phyloP scores from a whole-genome alignment of 2,113 vertebrate species.

The Rhea americana region DNA sequence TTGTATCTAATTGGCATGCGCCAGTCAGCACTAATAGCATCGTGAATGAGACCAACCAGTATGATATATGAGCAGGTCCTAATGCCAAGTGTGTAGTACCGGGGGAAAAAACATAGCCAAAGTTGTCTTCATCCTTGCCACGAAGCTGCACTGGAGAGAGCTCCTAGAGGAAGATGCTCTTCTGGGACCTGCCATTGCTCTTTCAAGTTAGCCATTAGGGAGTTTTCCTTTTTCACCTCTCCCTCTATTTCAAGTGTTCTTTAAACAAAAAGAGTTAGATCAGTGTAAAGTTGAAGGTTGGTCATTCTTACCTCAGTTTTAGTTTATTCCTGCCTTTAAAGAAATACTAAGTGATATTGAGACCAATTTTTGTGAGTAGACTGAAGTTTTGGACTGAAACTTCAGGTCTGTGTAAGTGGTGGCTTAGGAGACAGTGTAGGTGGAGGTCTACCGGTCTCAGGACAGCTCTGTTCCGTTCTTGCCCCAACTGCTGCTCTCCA shows the following conservation, averaged over 20 bases:
- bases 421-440: neutral
- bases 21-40: neutral
- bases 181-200: neutral
- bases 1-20: neutral
- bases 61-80: neutral
- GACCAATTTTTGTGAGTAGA: neutral
- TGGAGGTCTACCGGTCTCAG: neutral
- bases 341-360: neutral
- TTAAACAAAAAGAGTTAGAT: neutral
- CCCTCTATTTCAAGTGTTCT: neutral
- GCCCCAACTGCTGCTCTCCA: neutral
- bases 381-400: neutral
- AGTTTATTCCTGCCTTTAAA: neutral
- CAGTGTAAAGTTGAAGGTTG: neutral
- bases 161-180: neutral
- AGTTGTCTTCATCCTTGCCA: neutral
- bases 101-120: neutral
- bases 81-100: neutral
- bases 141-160: neutral
- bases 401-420: neutral
- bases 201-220: accelerated
- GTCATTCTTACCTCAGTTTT: neutral
- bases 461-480: neutral
- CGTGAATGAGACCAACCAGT: neutral
- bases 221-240: neutral